Evolutionary conservation across 2,888 invertebrate genomes (phyloP), one percentile per base, ranked within the genome.

Genomic region (Globia sparganii): DNA sequence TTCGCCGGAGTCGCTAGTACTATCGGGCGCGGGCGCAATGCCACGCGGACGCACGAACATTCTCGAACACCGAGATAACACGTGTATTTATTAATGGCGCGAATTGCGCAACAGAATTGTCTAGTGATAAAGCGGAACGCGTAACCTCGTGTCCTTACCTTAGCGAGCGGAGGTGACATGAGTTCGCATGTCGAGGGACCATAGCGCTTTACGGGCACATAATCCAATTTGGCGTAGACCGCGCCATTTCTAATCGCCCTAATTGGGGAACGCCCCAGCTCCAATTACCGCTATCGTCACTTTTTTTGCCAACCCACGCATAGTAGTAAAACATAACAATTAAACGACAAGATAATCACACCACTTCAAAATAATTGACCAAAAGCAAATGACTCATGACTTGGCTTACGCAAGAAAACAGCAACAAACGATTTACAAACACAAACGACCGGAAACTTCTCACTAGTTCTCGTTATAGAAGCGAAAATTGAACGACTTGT

Each of bases 11-110:
- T 64, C 56, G 68, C 86, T 85, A 80, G 86, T 87, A 88, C 83
- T 87, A 86, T 84, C 85, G 84, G 83, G 87, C 90, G 92, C 91
- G 90, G 87, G 90, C 92, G 91, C 91, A 92, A 83, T 89, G 91
- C 92, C 93, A 93, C 92, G 94, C 93, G 93, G 91, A 86, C 91
- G 88, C 87, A 85, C 87, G 95, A 96, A 95, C 91, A 84, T 96
- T 96, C 95, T 95, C 93, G 96, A 96, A 94, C 88, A 88, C 75
- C 82, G 89, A 93, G 94, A 95, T 95, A 95, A 94, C 95, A 94
- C 94, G 93, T 95, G 94, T 93, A 90, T 91, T 92, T 92, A 93
- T 91, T 93, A 92, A 93, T 88, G 88, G 90, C 91, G 90, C 84
- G 86, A 92, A 93, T 94, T 94, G 94, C 94, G 94, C 94, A 95